These are phyloP conservation scores for Brachyalestes nurse DNA, from an alignment of 2,797 vertebrate species.

Conservation along the genomic window DNA sequence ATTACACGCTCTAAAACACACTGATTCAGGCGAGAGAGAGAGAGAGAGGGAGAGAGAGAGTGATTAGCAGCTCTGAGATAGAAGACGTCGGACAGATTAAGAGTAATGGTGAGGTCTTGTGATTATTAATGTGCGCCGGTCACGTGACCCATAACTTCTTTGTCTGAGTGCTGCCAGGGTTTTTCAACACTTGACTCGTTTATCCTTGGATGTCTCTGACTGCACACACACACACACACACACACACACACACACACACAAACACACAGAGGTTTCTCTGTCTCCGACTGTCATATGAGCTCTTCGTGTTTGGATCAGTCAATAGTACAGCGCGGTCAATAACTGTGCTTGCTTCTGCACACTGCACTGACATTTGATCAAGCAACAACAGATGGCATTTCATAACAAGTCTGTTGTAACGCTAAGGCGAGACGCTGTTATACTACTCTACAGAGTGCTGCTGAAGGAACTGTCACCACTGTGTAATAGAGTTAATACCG, in stretches of 20 bases:
- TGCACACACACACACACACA: neutral
- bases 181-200: neutral
- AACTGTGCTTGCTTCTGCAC: neutral
- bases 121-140: neutral
- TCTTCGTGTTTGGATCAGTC: neutral
- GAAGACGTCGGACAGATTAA: conserved; percentile 8
- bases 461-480: neutral
- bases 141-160: neutral
- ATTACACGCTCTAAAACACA: conserved; percentile 69
- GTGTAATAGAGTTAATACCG: neutral
- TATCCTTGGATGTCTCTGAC: neutral
- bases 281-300: neutral
- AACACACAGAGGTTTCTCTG: neutral
- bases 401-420: conserved; percentile 10
- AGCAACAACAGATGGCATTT: conserved; percentile 33
- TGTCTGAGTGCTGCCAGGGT: neutral
- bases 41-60: neutral
- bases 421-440: neutral
- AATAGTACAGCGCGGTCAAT: neutral
- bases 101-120: neutral
- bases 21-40: conserved; percentile 37
- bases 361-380: conserved; percentile 17
- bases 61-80: conserved; percentile 5
- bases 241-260: neutral
- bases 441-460: neutral